Evolutionary conservation across 2,888 invertebrate species (phyloP).

Genomic region (Patella caerulea): DNA sequence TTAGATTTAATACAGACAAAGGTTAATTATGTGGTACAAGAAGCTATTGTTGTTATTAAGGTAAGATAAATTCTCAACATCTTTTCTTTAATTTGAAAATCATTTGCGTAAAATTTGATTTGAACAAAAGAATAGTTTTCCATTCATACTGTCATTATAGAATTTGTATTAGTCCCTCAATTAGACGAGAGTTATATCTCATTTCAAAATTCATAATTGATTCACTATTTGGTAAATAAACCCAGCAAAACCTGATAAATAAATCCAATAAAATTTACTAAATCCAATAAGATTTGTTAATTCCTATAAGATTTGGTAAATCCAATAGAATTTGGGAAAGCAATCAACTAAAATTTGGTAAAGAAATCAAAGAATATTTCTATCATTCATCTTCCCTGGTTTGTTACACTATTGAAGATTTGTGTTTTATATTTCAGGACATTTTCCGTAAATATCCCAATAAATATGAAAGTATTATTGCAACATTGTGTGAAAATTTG

Average conservation of each 20-base stretch:
- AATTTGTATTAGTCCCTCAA: not conserved
- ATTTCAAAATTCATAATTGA: no score
- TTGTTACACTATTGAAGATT: no score
- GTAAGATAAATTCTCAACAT: conserved; percentile 34
- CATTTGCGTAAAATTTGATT: not conserved
- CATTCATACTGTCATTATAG: not conserved
- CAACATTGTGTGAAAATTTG: conserved; percentile 97
- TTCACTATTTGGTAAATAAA: no score
- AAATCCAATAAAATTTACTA: no score
- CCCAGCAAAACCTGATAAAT: no score
- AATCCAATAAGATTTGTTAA: no score
- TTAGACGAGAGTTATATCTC: not conserved
- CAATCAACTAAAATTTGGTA: no score
- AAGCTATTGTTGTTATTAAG: conserved; percentile 99
- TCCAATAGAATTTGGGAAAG: no score
- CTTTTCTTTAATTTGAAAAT: not conserved
- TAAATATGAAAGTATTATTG: conserved; percentile 99
- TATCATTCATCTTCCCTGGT: no score
- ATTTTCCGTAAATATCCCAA: conserved; percentile 90
- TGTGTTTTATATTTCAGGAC: conserved; percentile 62
- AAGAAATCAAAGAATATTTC: no score
- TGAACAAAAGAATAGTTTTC: not conserved
- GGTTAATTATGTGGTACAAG: conserved; percentile 99
- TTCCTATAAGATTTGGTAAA: no score
- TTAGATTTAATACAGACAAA: conserved; percentile 99